These are phyloP conservation scores for Hoplostethus mediterraneus DNA, from an alignment of 2,797 vertebrate genomes.

Conservation along the genomic window DNA sequence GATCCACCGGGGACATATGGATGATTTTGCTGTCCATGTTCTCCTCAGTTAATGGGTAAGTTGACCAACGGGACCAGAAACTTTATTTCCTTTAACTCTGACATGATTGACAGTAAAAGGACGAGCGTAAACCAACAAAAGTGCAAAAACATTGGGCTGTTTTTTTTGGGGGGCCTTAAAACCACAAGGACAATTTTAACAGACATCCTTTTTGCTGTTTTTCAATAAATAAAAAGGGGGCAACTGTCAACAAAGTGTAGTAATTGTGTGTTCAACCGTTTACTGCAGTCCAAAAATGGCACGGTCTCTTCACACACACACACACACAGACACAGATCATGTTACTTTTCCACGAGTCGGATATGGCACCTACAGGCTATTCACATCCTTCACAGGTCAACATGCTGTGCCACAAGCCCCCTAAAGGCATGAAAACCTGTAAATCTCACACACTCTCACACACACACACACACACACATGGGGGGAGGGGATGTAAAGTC, in stretches of 20 bases:
- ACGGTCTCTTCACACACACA: background rate
- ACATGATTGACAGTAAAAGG: too few species aligned
- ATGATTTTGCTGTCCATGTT: too few species aligned
- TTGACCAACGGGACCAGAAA: too few species aligned
- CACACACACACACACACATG: constrained; percentile 15
- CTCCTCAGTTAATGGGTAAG: too few species aligned
- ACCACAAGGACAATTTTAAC: too few species aligned
- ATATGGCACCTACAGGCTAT: constrained; percentile 22
- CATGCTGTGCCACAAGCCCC: constrained; percentile 22
- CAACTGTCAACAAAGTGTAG: background rate
- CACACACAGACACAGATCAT: constrained; percentile 5
- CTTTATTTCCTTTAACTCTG: too few species aligned
- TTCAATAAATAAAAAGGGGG: background rate
- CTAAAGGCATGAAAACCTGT: constrained; percentile 27
- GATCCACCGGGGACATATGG: too few species aligned
- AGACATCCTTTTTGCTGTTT: too few species aligned
- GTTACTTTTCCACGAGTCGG: constrained; percentile 26
- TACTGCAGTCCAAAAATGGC: constrained; percentile 1
- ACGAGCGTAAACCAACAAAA: too few species aligned
- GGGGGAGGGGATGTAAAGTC: constrained; percentile 32
- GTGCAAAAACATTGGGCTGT: too few species aligned
- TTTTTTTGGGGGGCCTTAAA: too few species aligned
- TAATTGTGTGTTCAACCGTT: background rate
- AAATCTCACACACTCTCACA: constrained; percentile 39
- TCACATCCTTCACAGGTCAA: constrained; percentile 26